Conservation (phyloP, 2,113 vertebrate genomes). For the Ammodytes dubius region DNA sequence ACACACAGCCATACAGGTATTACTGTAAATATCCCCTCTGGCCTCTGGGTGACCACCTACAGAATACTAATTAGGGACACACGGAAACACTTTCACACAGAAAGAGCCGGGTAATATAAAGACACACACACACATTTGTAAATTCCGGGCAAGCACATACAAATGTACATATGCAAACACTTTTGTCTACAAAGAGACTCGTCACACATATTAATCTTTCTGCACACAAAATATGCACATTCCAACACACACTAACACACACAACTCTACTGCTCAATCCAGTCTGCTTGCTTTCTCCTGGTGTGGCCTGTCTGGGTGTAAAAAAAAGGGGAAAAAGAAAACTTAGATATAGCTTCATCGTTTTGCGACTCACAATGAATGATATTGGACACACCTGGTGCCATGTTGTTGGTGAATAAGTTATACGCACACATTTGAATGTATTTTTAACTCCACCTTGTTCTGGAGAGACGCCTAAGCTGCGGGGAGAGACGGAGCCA, state of each 20-base stretch:
- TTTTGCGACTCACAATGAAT: background rate
- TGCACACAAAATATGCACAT: slow-evolving; percentile 28
- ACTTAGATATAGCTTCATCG: background rate
- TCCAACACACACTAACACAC: background rate
- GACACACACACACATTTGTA: slow-evolving; percentile 4
- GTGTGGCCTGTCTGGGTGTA: slow-evolving; percentile 5
- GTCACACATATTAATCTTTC: slow-evolving; percentile 7
- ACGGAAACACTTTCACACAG: slow-evolving; percentile 62
- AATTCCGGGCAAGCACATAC: slow-evolving; percentile 13
- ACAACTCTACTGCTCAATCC: background rate
- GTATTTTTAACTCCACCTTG: slow-evolving; percentile 4
- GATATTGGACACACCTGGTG: slow-evolving; percentile 14
- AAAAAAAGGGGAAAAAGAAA: background rate
- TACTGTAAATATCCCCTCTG: slow-evolving; percentile 36
- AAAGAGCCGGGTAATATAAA: slow-evolving; percentile 24
- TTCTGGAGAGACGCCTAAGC: slow-evolving; percentile 37
- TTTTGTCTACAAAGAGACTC: slow-evolving; percentile 39
- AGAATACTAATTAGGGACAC: slow-evolving; percentile 71
- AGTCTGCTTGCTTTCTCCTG: slow-evolving; percentile 37
- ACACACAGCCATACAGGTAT: slow-evolving; percentile 31
- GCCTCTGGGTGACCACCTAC: slow-evolving; percentile 51
- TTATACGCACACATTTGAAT: slow-evolving; percentile 12
- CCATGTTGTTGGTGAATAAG: slow-evolving; percentile 29
- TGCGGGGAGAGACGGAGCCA: slow-evolving; percentile 25
- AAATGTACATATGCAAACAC: slow-evolving; percentile 52